Percentiles rank a stretch among this genome's conserved stretches.
These are phyloP conservation scores for Coleophora flavipennella DNA, from an alignment of 2,888 invertebrate species.

Conservation along the genomic window DNA sequence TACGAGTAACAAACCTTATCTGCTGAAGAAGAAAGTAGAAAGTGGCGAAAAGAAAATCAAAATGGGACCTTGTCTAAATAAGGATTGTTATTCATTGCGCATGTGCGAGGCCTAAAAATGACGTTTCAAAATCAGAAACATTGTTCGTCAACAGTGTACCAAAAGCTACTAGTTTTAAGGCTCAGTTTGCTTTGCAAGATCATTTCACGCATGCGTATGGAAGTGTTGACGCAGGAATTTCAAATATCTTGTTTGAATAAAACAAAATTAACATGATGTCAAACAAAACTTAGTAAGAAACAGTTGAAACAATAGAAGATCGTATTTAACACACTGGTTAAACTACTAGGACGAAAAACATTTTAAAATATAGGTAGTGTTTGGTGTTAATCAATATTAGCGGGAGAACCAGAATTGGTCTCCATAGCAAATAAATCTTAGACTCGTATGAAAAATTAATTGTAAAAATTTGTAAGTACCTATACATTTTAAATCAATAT, in stretches of 20 bases:
- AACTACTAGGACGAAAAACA: too few relatives aligned
- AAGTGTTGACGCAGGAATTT: conserved; percentile 37
- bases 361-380: too few relatives aligned
- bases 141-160: too few relatives aligned
- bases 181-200: neutral
- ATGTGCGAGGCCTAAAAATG: conserved; percentile 46
- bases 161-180: neutral
- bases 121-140: conserved; percentile 28
- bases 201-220: conserved; percentile 37
- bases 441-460: too few relatives aligned
- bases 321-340: too few relatives aligned
- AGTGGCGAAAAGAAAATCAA: conserved; percentile 22
- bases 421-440: too few relatives aligned
- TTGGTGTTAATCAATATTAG: too few relatives aligned
- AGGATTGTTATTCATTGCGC: conserved; percentile 42
- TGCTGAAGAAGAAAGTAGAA: conserved; percentile 33
- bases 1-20: conserved; percentile 41
- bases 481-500: too few relatives aligned
- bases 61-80: conserved; percentile 35
- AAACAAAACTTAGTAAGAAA: conserved; percentile 4
- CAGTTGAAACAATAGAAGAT: neutral
- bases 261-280: conserved; percentile 22
- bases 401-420: too few relatives aligned
- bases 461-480: too few relatives aligned
- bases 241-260: conserved; percentile 44